phyloP scores from a whole-genome alignment of 1,140 invertebrate genomes.

The Drosophila gunungcola region DNA sequence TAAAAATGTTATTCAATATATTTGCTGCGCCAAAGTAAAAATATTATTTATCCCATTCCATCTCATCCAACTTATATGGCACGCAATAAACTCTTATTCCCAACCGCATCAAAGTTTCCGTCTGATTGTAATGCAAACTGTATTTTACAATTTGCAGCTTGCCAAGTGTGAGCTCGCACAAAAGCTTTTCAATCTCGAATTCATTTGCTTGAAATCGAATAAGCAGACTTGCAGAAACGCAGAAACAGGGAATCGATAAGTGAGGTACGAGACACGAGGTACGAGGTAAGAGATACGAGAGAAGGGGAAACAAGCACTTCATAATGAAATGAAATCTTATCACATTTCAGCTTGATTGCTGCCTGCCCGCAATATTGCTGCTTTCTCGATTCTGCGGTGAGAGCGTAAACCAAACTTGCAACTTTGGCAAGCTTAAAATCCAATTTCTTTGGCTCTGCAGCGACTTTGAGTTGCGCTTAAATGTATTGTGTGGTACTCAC shows the following conservation, averaged over 20 bases:
- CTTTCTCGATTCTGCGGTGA: constrained; percentile 2
- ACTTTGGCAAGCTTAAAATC: constrained; percentile 24
- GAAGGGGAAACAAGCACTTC: constrained; percentile 45
- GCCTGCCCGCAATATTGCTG: constrained; percentile 62
- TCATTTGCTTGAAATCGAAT: constrained; percentile 51
- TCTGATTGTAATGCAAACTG: constrained; percentile 50
- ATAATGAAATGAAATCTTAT: constrained; percentile 75
- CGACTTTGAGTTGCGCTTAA: constrained; percentile 8
- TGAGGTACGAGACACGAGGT: constrained; percentile 3
- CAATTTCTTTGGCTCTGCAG: constrained; percentile 33
- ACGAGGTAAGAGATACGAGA: background rate
- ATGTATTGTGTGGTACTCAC: constrained; percentile 46
- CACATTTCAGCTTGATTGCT: constrained; percentile 64
- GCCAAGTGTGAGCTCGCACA: constrained; percentile 42
- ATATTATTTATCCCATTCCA: background rate
- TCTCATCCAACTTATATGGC: background rate
- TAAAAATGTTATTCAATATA: no score
- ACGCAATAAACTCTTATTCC: constrained; percentile 22
- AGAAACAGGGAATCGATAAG: constrained; percentile 14
- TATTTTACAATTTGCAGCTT: constrained; percentile 29
- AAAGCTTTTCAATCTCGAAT: constrained; percentile 54
- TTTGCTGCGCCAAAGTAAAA: no score
- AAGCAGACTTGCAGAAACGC: constrained; percentile 20
- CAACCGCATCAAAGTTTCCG: constrained; percentile 31
- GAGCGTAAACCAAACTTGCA: constrained; percentile 27